A percentile compares a stretch with the other conserved stretches of the same genome.
phyloP scores from a whole-genome alignment of 2,113 vertebrate genomes.

The Barbus barbus region DNA sequence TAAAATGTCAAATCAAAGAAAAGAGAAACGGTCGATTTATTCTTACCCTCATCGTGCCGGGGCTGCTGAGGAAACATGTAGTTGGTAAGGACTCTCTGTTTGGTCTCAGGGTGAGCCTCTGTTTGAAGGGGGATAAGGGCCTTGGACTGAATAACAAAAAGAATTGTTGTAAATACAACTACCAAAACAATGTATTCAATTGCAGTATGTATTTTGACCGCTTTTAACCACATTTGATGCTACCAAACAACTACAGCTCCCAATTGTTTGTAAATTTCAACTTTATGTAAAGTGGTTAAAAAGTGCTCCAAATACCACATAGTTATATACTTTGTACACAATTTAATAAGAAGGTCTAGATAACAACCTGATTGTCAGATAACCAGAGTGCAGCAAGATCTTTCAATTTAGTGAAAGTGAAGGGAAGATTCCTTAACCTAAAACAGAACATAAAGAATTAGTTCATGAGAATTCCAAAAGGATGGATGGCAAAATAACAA shows the following conservation, averaged over 20 bases:
- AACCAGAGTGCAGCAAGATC: conserved; percentile 98
- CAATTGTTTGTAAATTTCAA: not conserved
- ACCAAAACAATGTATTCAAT: not conserved
- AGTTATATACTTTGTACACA: not conserved
- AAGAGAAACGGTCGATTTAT: not conserved
- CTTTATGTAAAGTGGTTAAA: not conserved
- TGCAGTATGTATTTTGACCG: not conserved
- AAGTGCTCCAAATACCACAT: not conserved
- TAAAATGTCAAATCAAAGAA: conserved; percentile 6
- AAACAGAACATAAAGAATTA: conserved; percentile 9
- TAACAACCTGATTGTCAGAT: conserved; percentile 97
- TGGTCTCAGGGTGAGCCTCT: conserved; percentile 96
- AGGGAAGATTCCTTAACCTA: conserved; percentile 97
- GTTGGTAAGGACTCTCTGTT: conserved; percentile 97
- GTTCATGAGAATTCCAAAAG: not conserved
- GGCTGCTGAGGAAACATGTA: conserved; percentile 99
- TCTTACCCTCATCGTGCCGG: conserved; percentile 91
- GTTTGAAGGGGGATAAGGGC: conserved; percentile 98
- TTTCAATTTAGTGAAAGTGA: conserved; percentile 97
- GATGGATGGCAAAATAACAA: not conserved
- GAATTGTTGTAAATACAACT: not conserved
- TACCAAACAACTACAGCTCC: too few species aligned
- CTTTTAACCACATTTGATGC: not conserved
- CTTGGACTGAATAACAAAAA: conserved; percentile 84
- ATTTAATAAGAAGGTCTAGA: not conserved